Evolutionary conservation across 2,797 vertebrate species (phyloP), one percentile per base, ranked within the genome.

Genomic region (Poliocrania exsul): DNA sequence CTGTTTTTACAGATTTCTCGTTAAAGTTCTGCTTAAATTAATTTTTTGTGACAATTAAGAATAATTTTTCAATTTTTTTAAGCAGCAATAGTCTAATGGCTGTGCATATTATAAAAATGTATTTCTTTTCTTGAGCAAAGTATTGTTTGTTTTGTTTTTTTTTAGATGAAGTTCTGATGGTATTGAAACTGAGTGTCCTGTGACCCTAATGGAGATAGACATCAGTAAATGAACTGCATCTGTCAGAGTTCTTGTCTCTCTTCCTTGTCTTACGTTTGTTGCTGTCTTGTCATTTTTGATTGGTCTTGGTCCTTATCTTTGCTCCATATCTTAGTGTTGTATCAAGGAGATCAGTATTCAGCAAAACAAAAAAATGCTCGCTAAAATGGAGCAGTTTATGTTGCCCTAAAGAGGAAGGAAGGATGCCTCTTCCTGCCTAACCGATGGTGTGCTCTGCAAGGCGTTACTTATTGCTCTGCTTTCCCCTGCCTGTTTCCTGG

Each of bases 401-500:
- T 28, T 81, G 65, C 61, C 65, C 90, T 77, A 71, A 94, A 95
- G 92, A 92, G 96, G 95, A 95, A 96, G 95, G 95, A 97, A 96
- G 93, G 96, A 96, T 97, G 95, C 65, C 91, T 95, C 88, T 97
- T 97, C 96, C 95, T 97, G 94, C 54, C 86, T 66, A 97, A 95
- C 92, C 1, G 75, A 89, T 53, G n/a, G 64, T 0, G 0, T 23
- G 92, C 51, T 89, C 83, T 92, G 64, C 66, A 65, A 87, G 86
- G 92, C 81, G 8, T 82, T 96, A 73, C 94, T 95, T 81, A 80
- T 26, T 93, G 88, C 93, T 81, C 58, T 74, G 92, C 84, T 80
- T 83, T 87, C 88, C 94, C 61, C 93, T 85, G 78, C 79, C 88
- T 95, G 95, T 95, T 96, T 97, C 95, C 95, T 95, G 94, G 84